Evolutionary conservation across 2,113 vertebrate genomes (phyloP), one percentile per base, ranked within the genome.

Genomic region (Trochalopteron elliotii): DNA sequence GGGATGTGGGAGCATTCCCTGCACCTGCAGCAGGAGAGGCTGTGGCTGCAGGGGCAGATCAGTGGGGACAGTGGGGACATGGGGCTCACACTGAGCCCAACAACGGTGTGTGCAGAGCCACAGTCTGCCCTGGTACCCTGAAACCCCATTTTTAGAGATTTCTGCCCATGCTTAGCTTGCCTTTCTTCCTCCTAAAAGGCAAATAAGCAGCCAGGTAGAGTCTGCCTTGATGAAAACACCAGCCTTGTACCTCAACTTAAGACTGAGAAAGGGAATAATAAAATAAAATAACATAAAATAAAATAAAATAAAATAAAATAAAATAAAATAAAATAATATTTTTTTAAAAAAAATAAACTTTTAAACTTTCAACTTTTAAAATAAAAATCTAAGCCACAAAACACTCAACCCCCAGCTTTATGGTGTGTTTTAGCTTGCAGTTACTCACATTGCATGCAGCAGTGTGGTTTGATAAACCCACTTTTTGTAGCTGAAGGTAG

Each of bases 401-500:
- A 0, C 9, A 19, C 4, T 1, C 2, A 8, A 8, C 9, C 10
- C 3, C 0, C 20, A 44, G 14, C n/a, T 28, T 21, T 28, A 1
- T 2, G 22, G 31, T 31, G 5, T 24, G 23, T 8, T 78, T 57
- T 14, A n/a, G 49, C 33, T 23, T 3, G 1, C 17, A 17, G 24
- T 24, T 37, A 10, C 44, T 39, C 37, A 18, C 15, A 15, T 3
- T 53, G 5, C 25, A 3, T 2, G 4, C 7, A 30, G 24, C 7
- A 35, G 6, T 2, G 24, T 28, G 50, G 3, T 53, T 61, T 44
- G 56, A n/a, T 22, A 44, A 53, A 19, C 4, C 31, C 4, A 0
- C 5, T 2, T 24, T 25, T 16, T 44, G 23, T 4, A 25, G 35
- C 52, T 39, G 5, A 4, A 11, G 52, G 11, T 20, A 20, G 8